A percentile compares a stretch with the other conserved stretches of the same genome.
Evolutionary conservation across 2,113 vertebrate genomes (phyloP).

Genomic region (Macaca mulatta): DNA sequence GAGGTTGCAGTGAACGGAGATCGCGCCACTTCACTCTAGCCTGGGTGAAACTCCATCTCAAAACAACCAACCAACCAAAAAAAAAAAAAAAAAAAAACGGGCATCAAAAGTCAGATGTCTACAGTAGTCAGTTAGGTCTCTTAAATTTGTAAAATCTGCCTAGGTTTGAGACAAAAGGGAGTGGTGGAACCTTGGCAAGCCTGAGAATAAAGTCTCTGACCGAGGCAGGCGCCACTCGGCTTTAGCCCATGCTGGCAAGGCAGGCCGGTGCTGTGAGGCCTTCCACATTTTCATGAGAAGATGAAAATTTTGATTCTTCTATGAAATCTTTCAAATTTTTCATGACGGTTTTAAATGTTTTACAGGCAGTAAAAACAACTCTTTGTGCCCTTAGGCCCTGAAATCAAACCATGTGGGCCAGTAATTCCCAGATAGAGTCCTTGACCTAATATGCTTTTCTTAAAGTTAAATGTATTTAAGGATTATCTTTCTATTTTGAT

Average conservation of each 20-base stretch:
- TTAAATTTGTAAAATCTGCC: constrained; percentile 30
- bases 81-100: neutral
- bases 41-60: no score
- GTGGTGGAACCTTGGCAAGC: neutral
- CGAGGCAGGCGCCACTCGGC: neutral
- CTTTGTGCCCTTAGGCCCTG: neutral
- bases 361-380: neutral
- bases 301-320: neutral
- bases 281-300: neutral
- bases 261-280: neutral
- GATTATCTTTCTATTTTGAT: neutral
- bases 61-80: no score
- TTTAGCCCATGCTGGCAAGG: neutral
- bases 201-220: neutral
- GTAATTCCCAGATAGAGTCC: neutral
- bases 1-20: no score
- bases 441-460: neutral
- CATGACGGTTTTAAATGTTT: neutral
- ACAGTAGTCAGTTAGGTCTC: neutral
- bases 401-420: neutral
- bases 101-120: neutral
- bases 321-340: neutral
- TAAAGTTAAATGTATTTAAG: neutral
- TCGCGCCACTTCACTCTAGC: no score
- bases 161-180: neutral